Conservation (phyloP, 1,140 invertebrate genomes). For the Phymorhynchus buccinoides region DNA sequence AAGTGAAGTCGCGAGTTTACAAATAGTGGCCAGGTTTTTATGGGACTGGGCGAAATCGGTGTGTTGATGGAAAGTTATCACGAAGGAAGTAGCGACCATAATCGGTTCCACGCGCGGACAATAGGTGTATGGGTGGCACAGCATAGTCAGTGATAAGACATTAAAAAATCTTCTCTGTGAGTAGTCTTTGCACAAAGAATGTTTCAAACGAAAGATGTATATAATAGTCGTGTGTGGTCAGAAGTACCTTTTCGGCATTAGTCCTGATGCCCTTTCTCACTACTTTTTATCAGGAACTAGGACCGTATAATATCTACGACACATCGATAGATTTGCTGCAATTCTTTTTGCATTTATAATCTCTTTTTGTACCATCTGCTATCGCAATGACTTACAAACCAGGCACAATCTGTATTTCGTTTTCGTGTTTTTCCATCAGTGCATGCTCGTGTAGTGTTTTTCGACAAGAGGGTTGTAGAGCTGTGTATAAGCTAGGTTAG, state of each 20-base stretch:
- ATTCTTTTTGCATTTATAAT: slow-evolving; percentile 10
- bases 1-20: slow-evolving; percentile 76
- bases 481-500: not conserved
- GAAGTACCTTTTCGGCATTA: slow-evolving; percentile 83
- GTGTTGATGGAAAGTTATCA: slow-evolving; percentile 87
- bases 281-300: slow-evolving; percentile 72
- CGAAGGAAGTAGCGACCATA: slow-evolving; percentile 74
- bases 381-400: not conserved
- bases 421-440: not conserved
- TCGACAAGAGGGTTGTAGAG: not conserved
- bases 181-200: slow-evolving; percentile 77
- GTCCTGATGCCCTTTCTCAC: slow-evolving; percentile 68
- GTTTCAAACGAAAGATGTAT: slow-evolving; percentile 78
- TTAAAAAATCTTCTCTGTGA: slow-evolving; percentile 93
- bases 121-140: slow-evolving; percentile 79
- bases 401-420: not conserved
- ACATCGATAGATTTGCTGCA: slow-evolving; percentile 76
- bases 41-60: slow-evolving; percentile 91
- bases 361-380: not conserved
- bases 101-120: slow-evolving; percentile 79
- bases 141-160: slow-evolving; percentile 41
- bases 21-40: slow-evolving; percentile 90
- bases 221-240: slow-evolving; percentile 52
- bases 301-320: slow-evolving; percentile 81
- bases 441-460: slow-evolving; percentile 27